Percentiles rank a stretch among this genome's conserved stretches.
Conservation (phyloP, 2,888 invertebrate species). For the Ophion costatus region DNA sequence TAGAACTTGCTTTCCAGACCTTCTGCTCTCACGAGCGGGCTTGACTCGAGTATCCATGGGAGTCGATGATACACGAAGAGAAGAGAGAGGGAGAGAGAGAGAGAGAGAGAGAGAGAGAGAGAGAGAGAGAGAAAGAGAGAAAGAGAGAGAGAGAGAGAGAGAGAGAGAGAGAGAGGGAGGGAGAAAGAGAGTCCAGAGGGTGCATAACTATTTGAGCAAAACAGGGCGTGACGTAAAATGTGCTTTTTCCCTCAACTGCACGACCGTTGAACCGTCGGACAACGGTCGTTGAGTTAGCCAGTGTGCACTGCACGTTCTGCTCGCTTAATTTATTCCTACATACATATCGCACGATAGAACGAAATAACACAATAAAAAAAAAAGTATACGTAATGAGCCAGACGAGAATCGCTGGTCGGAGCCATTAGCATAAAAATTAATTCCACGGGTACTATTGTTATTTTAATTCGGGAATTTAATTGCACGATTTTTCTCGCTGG, state of each 20-base stretch:
- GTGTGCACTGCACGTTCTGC: constrained; percentile 34
- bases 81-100: constrained; percentile 24
- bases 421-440: constrained; percentile 57
- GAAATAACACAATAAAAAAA: constrained; percentile 8
- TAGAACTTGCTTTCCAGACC: constrained; percentile 58
- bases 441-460: constrained; percentile 37
- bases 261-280: constrained; percentile 78
- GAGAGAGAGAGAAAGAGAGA: neutral
- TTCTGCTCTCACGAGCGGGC: constrained; percentile 28
- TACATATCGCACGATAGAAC: constrained; percentile 18
- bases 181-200: constrained; percentile 70
- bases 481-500: neutral
- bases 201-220: constrained; percentile 79
- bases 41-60: constrained; percentile 27
- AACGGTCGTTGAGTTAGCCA: constrained; percentile 49
- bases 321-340: constrained; percentile 58
- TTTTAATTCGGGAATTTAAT: constrained; percentile 8
- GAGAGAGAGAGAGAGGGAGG: constrained; percentile 61
- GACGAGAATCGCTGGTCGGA: constrained; percentile 21
- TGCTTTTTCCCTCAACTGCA: constrained; percentile 67
- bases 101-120: constrained; percentile 26
- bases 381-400: constrained; percentile 37
- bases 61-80: constrained; percentile 41
- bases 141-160: constrained; percentile 41
- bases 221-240: constrained; percentile 66